Conservation (phyloP, 2,888 invertebrate species). For the Sceliomorpha sp. region DNA sequence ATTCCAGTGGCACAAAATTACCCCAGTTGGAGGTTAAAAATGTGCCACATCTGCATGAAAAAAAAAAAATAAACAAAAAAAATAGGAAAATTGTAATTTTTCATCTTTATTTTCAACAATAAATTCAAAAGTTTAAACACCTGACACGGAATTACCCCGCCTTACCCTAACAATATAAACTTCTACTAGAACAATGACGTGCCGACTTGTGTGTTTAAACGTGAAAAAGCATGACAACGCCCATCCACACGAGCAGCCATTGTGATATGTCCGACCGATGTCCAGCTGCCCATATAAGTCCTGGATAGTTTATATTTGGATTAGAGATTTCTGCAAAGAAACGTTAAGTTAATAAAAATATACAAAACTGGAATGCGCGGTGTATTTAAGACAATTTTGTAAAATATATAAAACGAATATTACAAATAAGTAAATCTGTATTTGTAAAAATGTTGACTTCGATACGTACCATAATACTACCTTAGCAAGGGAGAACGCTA, state of each 20-base stretch:
- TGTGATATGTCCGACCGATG: conserved; percentile 63
- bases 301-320: conserved; percentile 88
- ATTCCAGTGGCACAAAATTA: no score
- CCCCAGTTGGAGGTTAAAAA: no score
- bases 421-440: no score
- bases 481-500: conserved; percentile 81
- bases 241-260: conserved; percentile 67
- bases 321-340: conserved; percentile 84
- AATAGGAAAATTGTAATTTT: no score
- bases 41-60: no score
- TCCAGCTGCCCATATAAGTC: conserved; percentile 82
- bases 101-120: no score
- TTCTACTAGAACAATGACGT: conserved; percentile 15
- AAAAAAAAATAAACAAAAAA: no score
- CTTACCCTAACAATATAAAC: conserved; percentile 25
- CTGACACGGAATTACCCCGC: no score
- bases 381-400: not conserved
- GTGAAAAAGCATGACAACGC: conserved; percentile 60
- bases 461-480: conserved; percentile 79
- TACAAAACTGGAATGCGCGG: not conserved
- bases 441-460: no score
- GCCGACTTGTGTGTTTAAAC: conserved; percentile 50
- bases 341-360: not conserved
- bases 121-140: no score
- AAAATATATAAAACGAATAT: conserved; percentile 4